phyloP scores from a whole-genome alignment of 2,888 invertebrate genomes.

The Drosophila lutescens region DNA sequence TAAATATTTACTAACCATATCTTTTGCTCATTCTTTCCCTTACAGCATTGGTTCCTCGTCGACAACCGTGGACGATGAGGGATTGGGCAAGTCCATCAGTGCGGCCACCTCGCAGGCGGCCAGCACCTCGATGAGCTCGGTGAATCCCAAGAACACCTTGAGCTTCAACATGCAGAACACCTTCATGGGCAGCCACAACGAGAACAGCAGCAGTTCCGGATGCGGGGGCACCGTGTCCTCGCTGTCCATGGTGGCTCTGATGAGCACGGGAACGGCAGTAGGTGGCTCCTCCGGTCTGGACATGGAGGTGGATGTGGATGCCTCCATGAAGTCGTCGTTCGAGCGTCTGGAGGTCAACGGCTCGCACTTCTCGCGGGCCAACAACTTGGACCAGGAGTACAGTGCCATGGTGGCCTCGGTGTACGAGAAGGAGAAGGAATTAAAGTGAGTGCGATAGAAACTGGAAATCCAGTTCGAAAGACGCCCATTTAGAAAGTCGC shows the following conservation, averaged over 20 bases:
- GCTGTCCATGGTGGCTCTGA: constrained; percentile 44
- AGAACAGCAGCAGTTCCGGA: constrained; percentile 68
- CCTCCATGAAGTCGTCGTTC: constrained; percentile 76
- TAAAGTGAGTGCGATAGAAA: constrained; percentile 73
- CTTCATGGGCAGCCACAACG: constrained; percentile 51
- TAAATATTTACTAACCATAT: not conserved
- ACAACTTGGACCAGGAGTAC: constrained; percentile 80
- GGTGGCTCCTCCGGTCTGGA: constrained; percentile 13
- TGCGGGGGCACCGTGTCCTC: constrained; percentile 63
- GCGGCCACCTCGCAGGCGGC: constrained; percentile 44
- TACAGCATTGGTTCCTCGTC: constrained; percentile 24
- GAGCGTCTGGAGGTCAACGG: constrained; percentile 71
- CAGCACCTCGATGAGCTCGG: constrained; percentile 13
- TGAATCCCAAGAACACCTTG: constrained; percentile 34
- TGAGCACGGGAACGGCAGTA: constrained; percentile 26
- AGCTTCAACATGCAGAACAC: constrained; percentile 47
- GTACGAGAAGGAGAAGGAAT: constrained; percentile 80
- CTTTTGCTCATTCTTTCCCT: not conserved
- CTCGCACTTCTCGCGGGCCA: constrained; percentile 48
- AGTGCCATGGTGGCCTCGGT: constrained; percentile 81
- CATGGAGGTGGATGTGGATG: constrained; percentile 68
- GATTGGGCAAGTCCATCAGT: constrained; percentile 29
- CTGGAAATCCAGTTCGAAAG: not conserved
- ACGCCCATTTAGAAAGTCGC: constrained; percentile 22
- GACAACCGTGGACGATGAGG: constrained; percentile 17